Percentiles rank a stretch among this genome's conserved stretches.
Evolutionary conservation across 2,797 vertebrate species (phyloP).

Genomic region (Austrolebias charrua): DNA sequence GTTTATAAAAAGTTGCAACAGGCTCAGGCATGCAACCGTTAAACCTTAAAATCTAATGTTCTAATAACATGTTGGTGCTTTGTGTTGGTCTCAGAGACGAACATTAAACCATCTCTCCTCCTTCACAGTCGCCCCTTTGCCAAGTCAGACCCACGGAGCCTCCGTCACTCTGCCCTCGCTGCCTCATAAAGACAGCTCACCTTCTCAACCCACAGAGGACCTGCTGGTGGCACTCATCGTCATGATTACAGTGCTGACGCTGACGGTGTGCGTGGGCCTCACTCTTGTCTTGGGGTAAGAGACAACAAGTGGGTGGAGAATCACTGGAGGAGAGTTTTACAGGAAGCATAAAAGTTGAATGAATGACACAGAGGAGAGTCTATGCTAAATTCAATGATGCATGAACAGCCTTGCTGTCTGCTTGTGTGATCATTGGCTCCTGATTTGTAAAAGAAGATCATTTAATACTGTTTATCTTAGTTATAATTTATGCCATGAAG

Average conservation of each 20-base stretch:
- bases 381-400: conserved; percentile 16
- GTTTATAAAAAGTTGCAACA: no score
- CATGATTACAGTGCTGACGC: conserved; percentile 51
- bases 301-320: conserved; percentile 22
- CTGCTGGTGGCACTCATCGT: conserved; percentile 49
- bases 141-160: conserved; percentile 29
- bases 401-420: not conserved
- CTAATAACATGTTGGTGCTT: not conserved
- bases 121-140: conserved; percentile 49
- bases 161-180: conserved; percentile 45
- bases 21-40: no score
- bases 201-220: conserved; percentile 10
- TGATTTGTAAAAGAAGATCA: not conserved
- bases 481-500: fast-evolving
- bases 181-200: conserved; percentile 31
- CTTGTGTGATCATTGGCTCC: conserved; percentile 7
- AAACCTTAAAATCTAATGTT: not conserved
- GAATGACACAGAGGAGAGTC: conserved; percentile 13
- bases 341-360: conserved; percentile 31
- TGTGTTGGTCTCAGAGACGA: not conserved
- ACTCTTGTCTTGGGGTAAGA: conserved; percentile 63
- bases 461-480: conserved; percentile 5
- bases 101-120: not conserved
- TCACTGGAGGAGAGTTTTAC: not conserved
- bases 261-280: conserved; percentile 57